phyloP scores from a whole-genome alignment of 2,113 vertebrate species.

The Micronycteris hirsuta region DNA sequence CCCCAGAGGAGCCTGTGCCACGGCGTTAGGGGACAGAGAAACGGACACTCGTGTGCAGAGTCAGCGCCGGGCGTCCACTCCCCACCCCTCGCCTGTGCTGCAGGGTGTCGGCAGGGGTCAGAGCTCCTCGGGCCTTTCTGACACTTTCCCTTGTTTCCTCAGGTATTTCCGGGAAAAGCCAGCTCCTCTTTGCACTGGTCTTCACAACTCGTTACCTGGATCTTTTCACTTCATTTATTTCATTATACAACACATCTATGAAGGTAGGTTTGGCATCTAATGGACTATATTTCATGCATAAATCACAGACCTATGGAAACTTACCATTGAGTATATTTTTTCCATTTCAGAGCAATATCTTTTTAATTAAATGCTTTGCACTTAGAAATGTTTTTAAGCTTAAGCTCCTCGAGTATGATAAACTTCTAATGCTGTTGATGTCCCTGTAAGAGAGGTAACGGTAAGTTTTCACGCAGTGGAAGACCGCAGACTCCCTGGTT shows the following conservation, averaged over 20 bases:
- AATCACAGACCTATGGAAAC: neutral
- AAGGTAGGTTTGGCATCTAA: slow-evolving; percentile 87
- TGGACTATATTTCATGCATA: neutral
- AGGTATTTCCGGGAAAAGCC: slow-evolving; percentile 99
- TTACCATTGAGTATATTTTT: neutral
- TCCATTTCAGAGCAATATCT: slow-evolving; percentile 2
- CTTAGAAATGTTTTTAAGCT: neutral
- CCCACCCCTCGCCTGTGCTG: no score
- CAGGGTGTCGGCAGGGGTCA: neutral
- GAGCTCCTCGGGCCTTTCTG: neutral
- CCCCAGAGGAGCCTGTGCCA: no score
- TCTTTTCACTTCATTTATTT: slow-evolving; percentile 98
- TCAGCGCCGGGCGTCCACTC: no score
- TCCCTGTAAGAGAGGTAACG: neutral
- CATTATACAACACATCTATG: slow-evolving; percentile 98
- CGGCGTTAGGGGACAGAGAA: neutral
- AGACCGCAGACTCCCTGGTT: neutral
- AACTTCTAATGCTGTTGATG: slow-evolving; percentile 2
- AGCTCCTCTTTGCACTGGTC: slow-evolving; percentile 97
- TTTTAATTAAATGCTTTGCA: neutral
- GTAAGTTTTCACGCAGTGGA: neutral
- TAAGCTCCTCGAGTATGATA: neutral
- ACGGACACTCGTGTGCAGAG: neutral
- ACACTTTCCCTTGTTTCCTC: slow-evolving; percentile 71
- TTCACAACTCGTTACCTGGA: slow-evolving; percentile 99